Base-by-base conservation (phyloP, 2,113 vertebrate genomes). In the Danionella cerebrum region DNA sequence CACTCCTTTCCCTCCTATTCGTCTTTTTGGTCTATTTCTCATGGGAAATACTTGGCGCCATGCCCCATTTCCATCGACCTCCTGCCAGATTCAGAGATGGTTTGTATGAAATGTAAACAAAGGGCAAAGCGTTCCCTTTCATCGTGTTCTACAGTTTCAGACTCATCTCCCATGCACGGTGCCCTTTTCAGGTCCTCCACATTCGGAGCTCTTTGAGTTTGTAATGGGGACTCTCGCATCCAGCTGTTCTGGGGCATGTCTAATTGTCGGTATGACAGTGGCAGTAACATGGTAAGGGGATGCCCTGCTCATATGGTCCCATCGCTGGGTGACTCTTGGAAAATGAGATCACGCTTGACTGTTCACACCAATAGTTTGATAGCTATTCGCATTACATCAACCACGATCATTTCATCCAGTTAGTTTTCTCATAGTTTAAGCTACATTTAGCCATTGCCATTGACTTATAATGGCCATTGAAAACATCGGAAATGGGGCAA, bases 1-100 rank as follows among this genome's bases (percentile, higher is more conserved):
- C 12, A 10, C 45, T 62, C 58, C 10, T 21, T 69, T 38, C 31
- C 16, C 27, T 55, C 44, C 66, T 58, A 36, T 67, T 25, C 41
- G 31, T 67, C 64, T 67, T 50, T 70, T 31, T 52, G 10, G 38
- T 65, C 22, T 53, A 57, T 69, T 70, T 73, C 62, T 74, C 67
- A 54, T n/a, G 53, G 64, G 47, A 62, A 80, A 74, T 64, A 44
- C 70, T 78, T 78, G 25, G 55, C 31, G 51, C 33, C 33, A 21
- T 36, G 39, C 39, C 39, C 44, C 44, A 64, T 48, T 64, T 64
- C 42, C 29, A 64, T 48, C 44, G 11, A 48, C 29, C 18, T 64
- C 59, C 29, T 57, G 55, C 21, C 39, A 48, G 44, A 67, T 45
- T 59, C 9, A 13, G 18, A 58, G 47, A 45, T 55, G 14, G 22